Percentiles rank a stretch among this genome's conserved stretches.
These are phyloP conservation scores for Xestia xanthographa DNA, from an alignment of 2,888 invertebrate genomes.

Conservation along the genomic window DNA sequence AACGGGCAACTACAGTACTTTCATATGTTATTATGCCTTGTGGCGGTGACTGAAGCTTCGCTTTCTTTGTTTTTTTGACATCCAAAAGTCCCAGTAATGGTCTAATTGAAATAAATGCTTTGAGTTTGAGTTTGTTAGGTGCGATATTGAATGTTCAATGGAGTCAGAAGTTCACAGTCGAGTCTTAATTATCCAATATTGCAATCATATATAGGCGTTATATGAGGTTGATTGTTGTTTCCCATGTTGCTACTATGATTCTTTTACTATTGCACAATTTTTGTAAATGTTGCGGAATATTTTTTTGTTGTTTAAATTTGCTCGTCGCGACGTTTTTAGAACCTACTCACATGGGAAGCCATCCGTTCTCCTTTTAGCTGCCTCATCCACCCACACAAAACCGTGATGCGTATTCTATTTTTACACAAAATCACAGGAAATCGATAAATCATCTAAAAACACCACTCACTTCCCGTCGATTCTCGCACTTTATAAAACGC, in stretches of 20 bases:
- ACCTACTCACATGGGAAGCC: background rate
- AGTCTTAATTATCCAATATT: background rate
- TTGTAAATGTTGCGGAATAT: too few relatives aligned
- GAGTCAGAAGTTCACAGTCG: background rate
- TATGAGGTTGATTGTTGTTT: background rate
- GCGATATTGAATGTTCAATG: background rate
- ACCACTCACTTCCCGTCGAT: constrained; percentile 35
- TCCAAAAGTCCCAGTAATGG: too few relatives aligned
- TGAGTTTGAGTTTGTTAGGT: too few relatives aligned
- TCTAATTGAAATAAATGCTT: too few relatives aligned
- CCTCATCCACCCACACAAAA: constrained; percentile 18
- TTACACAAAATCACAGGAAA: constrained; percentile 42
- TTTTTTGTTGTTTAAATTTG: constrained; percentile 4
- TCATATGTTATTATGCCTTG: too few relatives aligned
- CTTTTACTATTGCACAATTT: background rate
- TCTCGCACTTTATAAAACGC: constrained; percentile 27
- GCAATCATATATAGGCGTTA: background rate
- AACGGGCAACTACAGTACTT: too few relatives aligned
- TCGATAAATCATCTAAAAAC: constrained; percentile 41
- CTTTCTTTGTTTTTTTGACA: too few relatives aligned
- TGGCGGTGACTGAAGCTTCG: too few relatives aligned
- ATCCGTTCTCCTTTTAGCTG: constrained; percentile 13
- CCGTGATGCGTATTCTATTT: constrained; percentile 43
- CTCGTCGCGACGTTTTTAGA: background rate
- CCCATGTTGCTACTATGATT: fast-evolving